These are phyloP conservation scores for Nilaparvata lugens DNA, from an alignment of 1,140 invertebrate genomes.

Conservation along the genomic window DNA sequence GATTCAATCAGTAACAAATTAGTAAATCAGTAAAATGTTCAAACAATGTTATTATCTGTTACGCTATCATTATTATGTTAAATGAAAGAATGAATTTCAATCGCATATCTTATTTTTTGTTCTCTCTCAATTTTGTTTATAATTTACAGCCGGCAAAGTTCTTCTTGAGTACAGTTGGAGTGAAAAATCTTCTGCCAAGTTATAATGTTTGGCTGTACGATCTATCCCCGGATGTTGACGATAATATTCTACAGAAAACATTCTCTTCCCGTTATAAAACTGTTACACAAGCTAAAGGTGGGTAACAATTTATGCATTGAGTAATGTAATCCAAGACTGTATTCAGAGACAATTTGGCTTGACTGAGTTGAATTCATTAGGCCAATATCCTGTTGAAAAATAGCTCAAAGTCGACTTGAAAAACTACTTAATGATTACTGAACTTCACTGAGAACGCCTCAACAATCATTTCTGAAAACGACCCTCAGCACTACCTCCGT, in stretches of 20 bases:
- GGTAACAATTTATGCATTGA: neutral
- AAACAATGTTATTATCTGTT: neutral
- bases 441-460: neutral
- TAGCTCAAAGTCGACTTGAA: too few species aligned
- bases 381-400: too few species aligned
- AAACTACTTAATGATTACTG: too few species aligned
- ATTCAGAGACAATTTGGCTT: neutral
- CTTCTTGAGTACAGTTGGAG: slow-evolving; percentile 81
- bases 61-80: neutral
- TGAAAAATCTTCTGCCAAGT: slow-evolving; percentile 47
- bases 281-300: slow-evolving; percentile 90
- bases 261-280: slow-evolving; percentile 88
- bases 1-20: neutral
- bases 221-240: slow-evolving; percentile 87
- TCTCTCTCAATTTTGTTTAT: slow-evolving; percentile 25
- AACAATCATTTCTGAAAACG: neutral
- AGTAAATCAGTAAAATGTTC: neutral
- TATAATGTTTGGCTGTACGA: slow-evolving; percentile 94
- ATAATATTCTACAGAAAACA: slow-evolving; percentile 84
- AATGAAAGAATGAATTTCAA: slow-evolving; percentile 1
- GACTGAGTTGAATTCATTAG: neutral
- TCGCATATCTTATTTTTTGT: slow-evolving; percentile 2
- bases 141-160: slow-evolving; percentile 60
- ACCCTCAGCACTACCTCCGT: too few species aligned
- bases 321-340: neutral